Conservation (phyloP, 2,888 invertebrate genomes). For the Parnassius glacialis region DNA sequence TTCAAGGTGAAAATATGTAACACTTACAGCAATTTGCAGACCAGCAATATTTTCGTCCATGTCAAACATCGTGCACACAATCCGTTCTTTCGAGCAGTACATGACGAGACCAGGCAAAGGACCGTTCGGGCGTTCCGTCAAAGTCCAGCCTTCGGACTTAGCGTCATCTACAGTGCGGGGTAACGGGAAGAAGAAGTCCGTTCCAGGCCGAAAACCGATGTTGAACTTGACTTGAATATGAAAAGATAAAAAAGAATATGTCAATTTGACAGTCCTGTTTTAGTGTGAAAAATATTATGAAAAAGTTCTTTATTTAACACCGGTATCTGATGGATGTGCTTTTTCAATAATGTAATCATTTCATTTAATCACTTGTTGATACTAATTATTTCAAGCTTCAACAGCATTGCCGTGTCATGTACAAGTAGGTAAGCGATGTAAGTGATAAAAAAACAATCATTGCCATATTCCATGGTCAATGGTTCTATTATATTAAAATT, state of each 20-base stretch:
- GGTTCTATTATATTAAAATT: too few relatives aligned
- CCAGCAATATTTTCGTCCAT: conserved; percentile 50
- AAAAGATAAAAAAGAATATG: not conserved
- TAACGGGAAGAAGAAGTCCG: conserved; percentile 44
- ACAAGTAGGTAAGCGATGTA: too few relatives aligned
- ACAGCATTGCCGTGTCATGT: too few relatives aligned
- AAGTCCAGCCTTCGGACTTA: conserved; percentile 37
- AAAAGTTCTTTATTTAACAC: too few relatives aligned
- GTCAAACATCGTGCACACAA: conserved; percentile 51
- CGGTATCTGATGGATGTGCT: too few relatives aligned
- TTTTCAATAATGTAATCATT: too few relatives aligned
- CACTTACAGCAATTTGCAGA: conserved; percentile 54
- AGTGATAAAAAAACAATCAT: too few relatives aligned
- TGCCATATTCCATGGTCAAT: too few relatives aligned
- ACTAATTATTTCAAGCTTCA: too few relatives aligned
- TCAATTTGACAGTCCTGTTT: too few relatives aligned
- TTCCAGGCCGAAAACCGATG: conserved; percentile 30
- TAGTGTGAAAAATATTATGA: too few relatives aligned
- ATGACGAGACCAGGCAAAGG: conserved; percentile 41
- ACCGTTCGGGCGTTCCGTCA: conserved; percentile 34
- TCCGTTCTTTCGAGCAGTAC: conserved; percentile 45
- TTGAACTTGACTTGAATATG: conserved; percentile 34
- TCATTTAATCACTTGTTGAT: too few relatives aligned
- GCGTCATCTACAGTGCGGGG: conserved; percentile 40
- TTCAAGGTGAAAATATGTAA: not conserved